Percentiles rank a stretch among this genome's conserved stretches.
Evolutionary conservation across 1,140 invertebrate species (phyloP).

Genomic region (Sarcophaga peregrina): DNA sequence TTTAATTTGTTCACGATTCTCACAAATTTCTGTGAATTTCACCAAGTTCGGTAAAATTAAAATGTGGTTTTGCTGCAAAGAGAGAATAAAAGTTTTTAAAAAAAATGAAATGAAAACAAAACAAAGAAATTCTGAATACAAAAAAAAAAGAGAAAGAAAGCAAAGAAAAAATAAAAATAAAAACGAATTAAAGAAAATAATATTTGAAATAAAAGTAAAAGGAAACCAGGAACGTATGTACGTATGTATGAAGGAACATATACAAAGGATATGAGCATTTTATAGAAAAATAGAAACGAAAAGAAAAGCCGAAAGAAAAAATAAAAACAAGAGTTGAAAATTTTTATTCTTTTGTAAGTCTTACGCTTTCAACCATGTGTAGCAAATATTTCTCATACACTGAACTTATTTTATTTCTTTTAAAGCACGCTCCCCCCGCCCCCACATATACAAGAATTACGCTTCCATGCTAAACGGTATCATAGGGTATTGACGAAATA

Average conservation of each 20-base stretch:
- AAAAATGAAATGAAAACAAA: conserved; percentile 25
- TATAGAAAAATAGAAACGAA: no score
- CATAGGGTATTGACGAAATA: no score
- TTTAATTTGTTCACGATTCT: conserved; percentile 65
- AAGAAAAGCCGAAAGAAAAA: no score
- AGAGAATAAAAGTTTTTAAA: no score
- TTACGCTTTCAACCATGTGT: neutral
- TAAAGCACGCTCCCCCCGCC: no score
- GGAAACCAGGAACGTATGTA: no score
- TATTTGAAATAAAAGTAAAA: no score
- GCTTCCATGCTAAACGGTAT: no score
- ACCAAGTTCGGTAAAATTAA: conserved; percentile 63
- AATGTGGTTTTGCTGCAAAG: conserved; percentile 58
- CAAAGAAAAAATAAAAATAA: neutral
- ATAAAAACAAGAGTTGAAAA: neutral
- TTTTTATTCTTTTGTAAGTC: conserved; percentile 18
- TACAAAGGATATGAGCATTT: neutral
- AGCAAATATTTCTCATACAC: neutral
- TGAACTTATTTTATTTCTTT: no score
- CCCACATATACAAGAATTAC: no score
- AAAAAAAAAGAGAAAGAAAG: no score
- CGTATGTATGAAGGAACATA: neutral
- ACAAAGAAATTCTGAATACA: neutral
- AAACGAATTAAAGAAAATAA: neutral
- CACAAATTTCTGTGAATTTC: conserved; percentile 65